A percentile compares a stretch with the other conserved stretches of the same genome.
These are phyloP conservation scores for Leptopilina myrica DNA, from an alignment of 2,888 invertebrate species.

Conservation along the genomic window DNA sequence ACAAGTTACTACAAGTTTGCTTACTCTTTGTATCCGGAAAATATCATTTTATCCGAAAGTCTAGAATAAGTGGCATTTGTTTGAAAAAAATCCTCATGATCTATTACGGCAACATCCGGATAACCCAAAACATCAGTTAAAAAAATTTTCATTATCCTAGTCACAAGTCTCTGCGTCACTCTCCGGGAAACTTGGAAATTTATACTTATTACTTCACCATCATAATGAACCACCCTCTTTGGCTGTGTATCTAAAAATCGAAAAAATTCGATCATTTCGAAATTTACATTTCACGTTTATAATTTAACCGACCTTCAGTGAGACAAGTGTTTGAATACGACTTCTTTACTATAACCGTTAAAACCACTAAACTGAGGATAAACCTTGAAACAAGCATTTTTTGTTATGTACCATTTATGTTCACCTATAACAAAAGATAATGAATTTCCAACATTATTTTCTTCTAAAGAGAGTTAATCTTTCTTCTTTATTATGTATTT, in stretches of 20 bases:
- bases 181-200: slow-evolving; percentile 79
- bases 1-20: slow-evolving; percentile 48
- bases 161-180: slow-evolving; percentile 79
- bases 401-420: neutral
- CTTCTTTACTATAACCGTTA: neutral
- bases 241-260: slow-evolving; percentile 77
- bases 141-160: slow-evolving; percentile 80
- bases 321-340: neutral
- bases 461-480: neutral
- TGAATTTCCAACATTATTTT: neutral
- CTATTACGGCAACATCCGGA: slow-evolving; percentile 73
- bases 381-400: slow-evolving; percentile 1
- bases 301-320: neutral
- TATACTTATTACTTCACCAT: slow-evolving; percentile 75
- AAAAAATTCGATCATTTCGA: neutral
- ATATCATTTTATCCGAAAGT: slow-evolving; percentile 63
- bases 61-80: slow-evolving; percentile 71
- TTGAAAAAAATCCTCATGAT: slow-evolving; percentile 77
- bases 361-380: neutral
- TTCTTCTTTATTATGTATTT: neutral
- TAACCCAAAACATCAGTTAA: slow-evolving; percentile 78
- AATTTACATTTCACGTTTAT: neutral
- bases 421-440: neutral
- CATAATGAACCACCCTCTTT: slow-evolving; percentile 75
- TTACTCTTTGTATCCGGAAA: slow-evolving; percentile 64